Evolutionary conservation across 2,888 invertebrate species (phyloP), one percentile per base, ranked within the genome.

Genomic region (Abrostola triplasia): DNA sequence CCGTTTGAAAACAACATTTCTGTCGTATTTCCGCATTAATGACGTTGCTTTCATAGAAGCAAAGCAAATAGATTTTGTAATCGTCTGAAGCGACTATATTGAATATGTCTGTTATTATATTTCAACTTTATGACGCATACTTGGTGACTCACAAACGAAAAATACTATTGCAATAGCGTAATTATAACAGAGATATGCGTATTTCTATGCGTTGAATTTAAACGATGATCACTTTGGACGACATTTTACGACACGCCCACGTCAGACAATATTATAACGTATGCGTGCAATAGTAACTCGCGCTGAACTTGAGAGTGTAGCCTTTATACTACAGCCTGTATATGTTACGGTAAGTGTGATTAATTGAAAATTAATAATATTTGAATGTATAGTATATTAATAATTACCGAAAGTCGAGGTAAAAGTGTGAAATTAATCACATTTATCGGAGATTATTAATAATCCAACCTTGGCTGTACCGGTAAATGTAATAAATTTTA

Each of bases 201-300:
- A 54, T 63, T 77, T 59, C 59, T 53, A 53, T 58, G 48, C 52
- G 59, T 59, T 55, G 12, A 54, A 58, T 54, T 58, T 7, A 48
- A 40, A 51, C 56, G 44, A 47, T 56, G 48, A 53, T 40, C 54
- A 59, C 50, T 59, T 52, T 12, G 51, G 64, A 55, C 79, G 44
- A 47, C 13, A 36, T 58, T 64, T 67, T 64, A 79, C 59, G 65
- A 62, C 60, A 59, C 69, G 42, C 69, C 65, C 54, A 68, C 77
- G 58, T 13, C 36, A 44, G 59, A 40, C 41, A 47, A 44, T 11
- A 55, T 55, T 56, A 40, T 36, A 12, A 24, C 35, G 53, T 24
- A 53, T 24, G n/a, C 24, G 60, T 49, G 52, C 42, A 68, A 67
- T 61, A 71, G 60, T 57, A 53, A 44, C 41, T 37, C 57, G 36